Evolutionary conservation across 2,888 invertebrate species (phyloP), one percentile per base, ranked within the genome.

Genomic region (Thera britannica): DNA sequence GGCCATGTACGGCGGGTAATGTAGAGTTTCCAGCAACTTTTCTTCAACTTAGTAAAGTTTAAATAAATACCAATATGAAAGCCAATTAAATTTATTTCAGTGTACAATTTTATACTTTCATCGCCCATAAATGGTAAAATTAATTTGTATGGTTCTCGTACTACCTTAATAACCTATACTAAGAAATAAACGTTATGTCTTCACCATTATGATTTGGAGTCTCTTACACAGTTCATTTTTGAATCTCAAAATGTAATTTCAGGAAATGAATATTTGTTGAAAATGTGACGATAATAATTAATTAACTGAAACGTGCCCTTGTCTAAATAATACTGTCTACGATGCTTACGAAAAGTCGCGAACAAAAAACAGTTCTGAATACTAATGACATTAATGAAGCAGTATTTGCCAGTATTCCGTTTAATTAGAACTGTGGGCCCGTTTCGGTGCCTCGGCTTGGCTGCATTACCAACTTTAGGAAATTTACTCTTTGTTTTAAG

Each of bases 321-420:
- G 52, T 52, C 61, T 46, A 23, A 48, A 12, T 57, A 51, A 44
- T 35, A 49, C 23, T 62, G 23, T 35, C 34, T 65, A 41, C 51
- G n/a, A 8, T n/a, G 34, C 34, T 34, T 44, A 57, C 66, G 57
- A 57, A 57, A 66, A 70, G 62, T 69, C 36, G 61, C 58, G 52
- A 69, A 56, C 57, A 48, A 62, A 63, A 61, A 68, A 65, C 70
- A 57, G 70, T 60, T 70, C 66, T 71, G 71, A 71, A 73, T 73
- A 73, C 70, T 67, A 73, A 73, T 55, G 65, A 56, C 62, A 60
- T 44, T 60, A 68, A 71, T 67, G 60, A 70, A 70, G 69, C 54
- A 58, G 66, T 73, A 62, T 70, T 70, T 69, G 71, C 63, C 67
- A 71, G 66, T 68, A 66, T 65, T 65, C 62, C 58, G 59, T 68